phyloP scores from a whole-genome alignment of 64 coral and sea anemone genomes.

The Dendronephthya gigantea region DNA sequence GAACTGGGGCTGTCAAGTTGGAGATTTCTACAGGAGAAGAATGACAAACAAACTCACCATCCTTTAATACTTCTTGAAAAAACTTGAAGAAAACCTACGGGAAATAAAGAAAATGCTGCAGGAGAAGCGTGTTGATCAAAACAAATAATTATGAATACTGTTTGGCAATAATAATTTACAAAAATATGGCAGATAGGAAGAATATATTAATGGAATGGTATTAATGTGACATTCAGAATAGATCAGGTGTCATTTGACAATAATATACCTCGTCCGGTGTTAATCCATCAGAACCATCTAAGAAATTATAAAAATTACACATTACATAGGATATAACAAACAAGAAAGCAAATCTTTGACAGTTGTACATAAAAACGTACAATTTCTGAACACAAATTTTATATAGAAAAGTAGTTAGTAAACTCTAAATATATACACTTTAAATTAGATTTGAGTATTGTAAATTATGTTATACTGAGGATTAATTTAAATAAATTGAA shows the following conservation, averaged over 20 bases:
- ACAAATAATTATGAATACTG: not conserved
- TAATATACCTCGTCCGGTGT: not conserved
- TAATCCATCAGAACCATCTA: not conserved
- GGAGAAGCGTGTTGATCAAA: not conserved
- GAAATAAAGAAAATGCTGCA: not conserved
- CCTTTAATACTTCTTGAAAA: not conserved
- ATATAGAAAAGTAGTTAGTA: too few species aligned
- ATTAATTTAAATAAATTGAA: too few species aligned
- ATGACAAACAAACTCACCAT: not conserved
- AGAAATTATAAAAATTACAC: not conserved
- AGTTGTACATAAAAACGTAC: too few species aligned
- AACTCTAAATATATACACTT: too few species aligned
- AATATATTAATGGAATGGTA: not conserved
- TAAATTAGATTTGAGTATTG: too few species aligned
- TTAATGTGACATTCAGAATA: too few species aligned
- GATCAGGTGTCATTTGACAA: too few species aligned
- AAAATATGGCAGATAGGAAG: not conserved
- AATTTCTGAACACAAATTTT: too few species aligned
- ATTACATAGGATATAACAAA: not conserved
- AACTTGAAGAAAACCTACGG: slow-evolving; percentile 12
- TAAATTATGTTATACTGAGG: too few species aligned
- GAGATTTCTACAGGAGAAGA: too few species aligned
- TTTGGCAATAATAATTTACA: not conserved
- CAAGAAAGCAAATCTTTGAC: too few species aligned
- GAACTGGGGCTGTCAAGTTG: too few species aligned